Conservation (phyloP, 92 coral and sea anemone genomes). For the Hydrozoanthus gracilis region DNA sequence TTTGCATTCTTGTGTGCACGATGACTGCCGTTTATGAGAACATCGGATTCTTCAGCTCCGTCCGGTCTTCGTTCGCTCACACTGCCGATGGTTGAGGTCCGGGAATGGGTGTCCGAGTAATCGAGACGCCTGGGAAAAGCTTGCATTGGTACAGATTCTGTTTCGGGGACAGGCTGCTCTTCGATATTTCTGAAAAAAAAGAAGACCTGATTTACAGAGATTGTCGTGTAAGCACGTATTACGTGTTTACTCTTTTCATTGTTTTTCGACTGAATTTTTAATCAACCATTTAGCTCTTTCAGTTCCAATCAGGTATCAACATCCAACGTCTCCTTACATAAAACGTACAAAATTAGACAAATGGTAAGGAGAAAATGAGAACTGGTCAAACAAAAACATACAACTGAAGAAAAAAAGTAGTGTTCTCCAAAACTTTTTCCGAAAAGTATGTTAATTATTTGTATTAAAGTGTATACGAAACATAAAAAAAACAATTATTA, state of each 20-base stretch:
- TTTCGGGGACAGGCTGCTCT: conserved; percentile 78
- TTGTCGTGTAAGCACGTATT: not conserved
- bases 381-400: too few species aligned
- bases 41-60: conserved; percentile 94
- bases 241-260: conserved; percentile 45
- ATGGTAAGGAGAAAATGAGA: too few species aligned
- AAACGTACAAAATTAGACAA: too few species aligned
- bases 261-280: not conserved
- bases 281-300: not conserved
- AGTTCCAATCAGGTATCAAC: too few species aligned
- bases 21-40: conserved; percentile 65
- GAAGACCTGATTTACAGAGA: not conserved
- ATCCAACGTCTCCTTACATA: too few species aligned
- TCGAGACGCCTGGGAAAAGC: conserved; percentile 73
- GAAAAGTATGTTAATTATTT: too few species aligned
- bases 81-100: conserved; percentile 61
- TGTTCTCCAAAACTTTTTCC: too few species aligned
- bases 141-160: conserved; percentile 67
- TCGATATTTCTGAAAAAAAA: conserved; percentile 70
- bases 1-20: conserved; percentile 53
- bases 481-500: too few species aligned
- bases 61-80: conserved; percentile 92
- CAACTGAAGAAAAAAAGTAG: too few species aligned
- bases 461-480: too few species aligned
- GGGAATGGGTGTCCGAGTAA: conserved; percentile 66